Evolutionary conservation across 2,888 invertebrate species (phyloP), one percentile per base, ranked within the genome.

Genomic region (Zelleria hepariella): DNA sequence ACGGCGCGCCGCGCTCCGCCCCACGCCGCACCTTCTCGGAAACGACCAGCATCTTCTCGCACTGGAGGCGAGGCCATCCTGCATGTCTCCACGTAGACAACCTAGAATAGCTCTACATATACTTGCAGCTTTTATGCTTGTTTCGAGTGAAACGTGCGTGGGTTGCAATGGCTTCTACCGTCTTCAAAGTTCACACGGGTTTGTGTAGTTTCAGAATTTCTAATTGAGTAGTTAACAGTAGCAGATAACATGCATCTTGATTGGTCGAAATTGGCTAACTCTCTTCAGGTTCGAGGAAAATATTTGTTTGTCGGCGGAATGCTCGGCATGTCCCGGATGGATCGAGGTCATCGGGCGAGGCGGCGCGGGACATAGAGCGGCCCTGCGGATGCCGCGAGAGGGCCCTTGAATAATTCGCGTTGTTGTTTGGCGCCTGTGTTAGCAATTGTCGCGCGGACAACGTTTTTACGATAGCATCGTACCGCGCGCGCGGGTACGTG

Each of bases 381-480:
- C 54, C 56, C 58, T 27, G 53, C 64, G 74, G 74, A 72, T 70
- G 67, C 60, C 61, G 67, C 71, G 72, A 72, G 66, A 70, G 69
- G 70, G 69, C 70, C 65, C 68, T 68, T 79, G 83, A 82, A 84
- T 86, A 82, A 83, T 83, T 83, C 78, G 80, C 81, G 74, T 71
- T 74, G 82, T 75, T 73, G 70, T 71, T 65, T 75, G 75, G 78
- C 80, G 77, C 76, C 80, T 70, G 79, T 80, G 83, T 82, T 81
- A 82, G 83, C 85, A 86, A 85, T 86, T 86, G 86, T 86, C 86
- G 85, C 84, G 77, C 75, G 69, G 73, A 69, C 75, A 72, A 71
- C 64, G 67, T 69, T 80, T 42, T 80, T 76, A 68, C 74, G 86
- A 87, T 87, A 86, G 68, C 76, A 86, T 86, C 86, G 73, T 68